phyloP scores from a whole-genome alignment of 1,140 invertebrate species.

The Papilio glaucus region DNA sequence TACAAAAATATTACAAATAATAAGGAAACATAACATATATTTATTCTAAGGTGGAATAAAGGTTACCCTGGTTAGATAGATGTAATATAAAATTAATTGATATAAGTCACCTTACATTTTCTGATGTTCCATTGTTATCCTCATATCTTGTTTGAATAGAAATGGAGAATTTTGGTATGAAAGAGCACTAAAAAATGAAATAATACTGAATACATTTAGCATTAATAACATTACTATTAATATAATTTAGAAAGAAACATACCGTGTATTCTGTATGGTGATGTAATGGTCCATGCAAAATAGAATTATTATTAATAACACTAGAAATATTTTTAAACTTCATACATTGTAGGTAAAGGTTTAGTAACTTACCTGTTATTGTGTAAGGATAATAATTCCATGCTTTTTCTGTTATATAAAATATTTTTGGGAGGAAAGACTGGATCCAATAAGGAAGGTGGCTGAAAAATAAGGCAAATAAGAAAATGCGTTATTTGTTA shows the following conservation, averaged over 20 bases:
- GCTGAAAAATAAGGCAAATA: conserved; percentile 83
- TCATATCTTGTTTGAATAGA: conserved; percentile 95
- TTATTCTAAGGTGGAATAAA: too few species aligned
- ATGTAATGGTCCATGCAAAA: conserved; percentile 50
- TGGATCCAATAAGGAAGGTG: conserved; percentile 95
- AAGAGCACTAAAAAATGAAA: conserved; percentile 91
- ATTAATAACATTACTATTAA: conserved; percentile 19
- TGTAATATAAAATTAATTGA: neutral
- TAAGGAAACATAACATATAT: too few species aligned
- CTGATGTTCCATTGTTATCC: conserved; percentile 93
- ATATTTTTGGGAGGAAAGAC: conserved; percentile 93
- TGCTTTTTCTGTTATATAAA: conserved; percentile 96
- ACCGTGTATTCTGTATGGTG: conserved; percentile 69
- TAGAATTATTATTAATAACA: conserved; percentile 34
- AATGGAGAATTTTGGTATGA: conserved; percentile 94
- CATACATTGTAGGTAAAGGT: neutral
- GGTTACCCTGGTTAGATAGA: too few species aligned
- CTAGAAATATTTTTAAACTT: neutral
- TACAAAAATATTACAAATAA: too few species aligned
- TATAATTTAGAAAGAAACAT: conserved; percentile 50
- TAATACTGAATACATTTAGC: conserved; percentile 30
- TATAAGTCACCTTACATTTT: conserved; percentile 89
- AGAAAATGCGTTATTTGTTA: neutral
- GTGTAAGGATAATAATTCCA: conserved; percentile 98
- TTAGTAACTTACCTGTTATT: conserved; percentile 88